phyloP scores from a whole-genome alignment of 2,888 invertebrate species.

The Cerastoderma edule region DNA sequence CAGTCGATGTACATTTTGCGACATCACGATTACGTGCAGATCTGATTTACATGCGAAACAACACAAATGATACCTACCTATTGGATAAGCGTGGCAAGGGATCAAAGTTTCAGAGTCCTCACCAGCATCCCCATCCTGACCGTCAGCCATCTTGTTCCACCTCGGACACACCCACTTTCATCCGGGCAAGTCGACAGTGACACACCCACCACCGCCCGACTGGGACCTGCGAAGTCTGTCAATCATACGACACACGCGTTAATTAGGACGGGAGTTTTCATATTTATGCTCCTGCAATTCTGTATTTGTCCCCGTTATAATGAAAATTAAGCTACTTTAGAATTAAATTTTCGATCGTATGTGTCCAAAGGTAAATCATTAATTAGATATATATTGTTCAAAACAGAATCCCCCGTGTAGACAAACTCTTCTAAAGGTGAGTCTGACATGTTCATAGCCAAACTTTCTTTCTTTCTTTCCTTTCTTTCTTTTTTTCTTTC shows the following conservation, averaged over 20 bases:
- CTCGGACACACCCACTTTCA: constrained; percentile 56
- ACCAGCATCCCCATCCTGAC: constrained; percentile 48
- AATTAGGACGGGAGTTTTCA: not conserved
- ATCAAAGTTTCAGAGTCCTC: constrained; percentile 18
- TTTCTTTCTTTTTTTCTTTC: too few species aligned
- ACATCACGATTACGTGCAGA: too few species aligned
- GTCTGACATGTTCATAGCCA: too few species aligned
- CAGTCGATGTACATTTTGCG: too few species aligned
- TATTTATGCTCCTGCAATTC: not conserved
- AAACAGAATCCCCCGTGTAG: too few species aligned
- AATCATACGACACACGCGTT: not conserved
- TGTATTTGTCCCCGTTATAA: not conserved
- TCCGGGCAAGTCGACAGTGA: constrained; percentile 50
- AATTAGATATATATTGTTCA: not conserved
- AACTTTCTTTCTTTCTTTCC: too few species aligned
- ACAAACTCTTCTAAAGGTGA: too few species aligned
- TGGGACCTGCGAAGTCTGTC: not conserved
- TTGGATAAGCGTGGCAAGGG: constrained; percentile 4
- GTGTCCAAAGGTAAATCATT: not conserved
- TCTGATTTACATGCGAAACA: not conserved
- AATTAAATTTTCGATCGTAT: not conserved
- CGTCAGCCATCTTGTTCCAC: constrained; percentile 54
- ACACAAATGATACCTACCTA: constrained; percentile 23
- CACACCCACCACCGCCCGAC: constrained; percentile 40
- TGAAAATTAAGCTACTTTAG: not conserved